Conservation (phyloP, 2,797 vertebrate genomes). For the Helicolenus hilgendorfi region DNA sequence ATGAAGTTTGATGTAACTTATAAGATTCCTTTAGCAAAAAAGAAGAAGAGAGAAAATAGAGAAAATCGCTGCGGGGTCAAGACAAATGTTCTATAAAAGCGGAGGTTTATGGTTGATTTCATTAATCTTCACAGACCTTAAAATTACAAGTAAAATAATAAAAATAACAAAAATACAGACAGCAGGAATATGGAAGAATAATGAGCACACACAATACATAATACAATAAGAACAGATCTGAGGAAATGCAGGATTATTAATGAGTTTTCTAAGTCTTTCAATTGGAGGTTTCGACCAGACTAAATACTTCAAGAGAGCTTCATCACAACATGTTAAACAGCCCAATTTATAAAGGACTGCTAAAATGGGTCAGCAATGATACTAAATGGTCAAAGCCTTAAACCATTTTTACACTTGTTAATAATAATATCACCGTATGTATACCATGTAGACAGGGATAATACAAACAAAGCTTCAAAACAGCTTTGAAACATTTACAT, state of each 20-base stretch:
- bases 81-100: neutral
- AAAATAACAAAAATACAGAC: neutral
- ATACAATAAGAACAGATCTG: neutral
- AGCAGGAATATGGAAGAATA: neutral
- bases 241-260: neutral
- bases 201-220: neutral
- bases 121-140: neutral
- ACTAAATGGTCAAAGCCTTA: neutral
- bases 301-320: neutral
- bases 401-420: neutral
- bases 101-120: neutral
- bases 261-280: neutral
- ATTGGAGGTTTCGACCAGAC: neutral
- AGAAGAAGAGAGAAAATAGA: neutral
- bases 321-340: neutral
- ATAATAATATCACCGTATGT: neutral
- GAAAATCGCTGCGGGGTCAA: neutral
- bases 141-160: neutral
- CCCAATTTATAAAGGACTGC: neutral
- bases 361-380: neutral
- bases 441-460: neutral
- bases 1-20: neutral
- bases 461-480: neutral
- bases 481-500: neutral
- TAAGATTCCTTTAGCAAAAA: neutral